Evolutionary conservation across 1,140 invertebrate species (phyloP).

Genomic region (Drosophila ambigua): DNA sequence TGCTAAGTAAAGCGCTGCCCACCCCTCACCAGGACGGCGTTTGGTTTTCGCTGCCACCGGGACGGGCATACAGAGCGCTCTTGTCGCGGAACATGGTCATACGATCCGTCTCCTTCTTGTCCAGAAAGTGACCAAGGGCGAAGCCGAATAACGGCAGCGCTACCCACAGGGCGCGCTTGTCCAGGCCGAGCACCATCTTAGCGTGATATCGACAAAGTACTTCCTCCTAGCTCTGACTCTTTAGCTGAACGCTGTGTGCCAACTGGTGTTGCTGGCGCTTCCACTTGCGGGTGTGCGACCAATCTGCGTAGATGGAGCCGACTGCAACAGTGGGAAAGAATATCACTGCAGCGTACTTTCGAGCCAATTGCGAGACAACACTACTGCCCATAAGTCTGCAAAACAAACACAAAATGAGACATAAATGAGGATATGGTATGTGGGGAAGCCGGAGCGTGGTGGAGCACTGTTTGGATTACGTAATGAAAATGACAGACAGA

Average conservation of each 20-base stretch:
- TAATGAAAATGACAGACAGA: constrained; percentile 26
- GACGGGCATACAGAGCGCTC: constrained; percentile 89
- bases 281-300: constrained; percentile 88
- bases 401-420: constrained; percentile 52
- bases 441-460: neutral
- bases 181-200: constrained; percentile 85
- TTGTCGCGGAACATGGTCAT: constrained; percentile 90
- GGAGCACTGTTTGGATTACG: constrained; percentile 21
- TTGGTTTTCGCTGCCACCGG: constrained; percentile 86
- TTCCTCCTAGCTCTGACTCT: constrained; percentile 53
- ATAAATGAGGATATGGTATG: constrained; percentile 11
- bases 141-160: constrained; percentile 85
- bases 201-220: constrained; percentile 2
- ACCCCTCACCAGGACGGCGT: constrained; percentile 87
- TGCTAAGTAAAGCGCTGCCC: constrained; percentile 24
- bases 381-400: constrained; percentile 76
- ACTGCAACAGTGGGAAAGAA: constrained; percentile 87
- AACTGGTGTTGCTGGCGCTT: constrained; percentile 85
- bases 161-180: constrained; percentile 82
- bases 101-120: constrained; percentile 88
- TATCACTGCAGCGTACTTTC: constrained; percentile 86
- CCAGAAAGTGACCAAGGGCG: constrained; percentile 87
- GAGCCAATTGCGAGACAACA: constrained; percentile 68
- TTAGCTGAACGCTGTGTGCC: constrained; percentile 59
- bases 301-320: constrained; percentile 88